Percentiles rank a stretch among this genome's conserved stretches.
Evolutionary conservation across 2,113 vertebrate genomes (phyloP).

Genomic region (Microtus montanus): DNA sequence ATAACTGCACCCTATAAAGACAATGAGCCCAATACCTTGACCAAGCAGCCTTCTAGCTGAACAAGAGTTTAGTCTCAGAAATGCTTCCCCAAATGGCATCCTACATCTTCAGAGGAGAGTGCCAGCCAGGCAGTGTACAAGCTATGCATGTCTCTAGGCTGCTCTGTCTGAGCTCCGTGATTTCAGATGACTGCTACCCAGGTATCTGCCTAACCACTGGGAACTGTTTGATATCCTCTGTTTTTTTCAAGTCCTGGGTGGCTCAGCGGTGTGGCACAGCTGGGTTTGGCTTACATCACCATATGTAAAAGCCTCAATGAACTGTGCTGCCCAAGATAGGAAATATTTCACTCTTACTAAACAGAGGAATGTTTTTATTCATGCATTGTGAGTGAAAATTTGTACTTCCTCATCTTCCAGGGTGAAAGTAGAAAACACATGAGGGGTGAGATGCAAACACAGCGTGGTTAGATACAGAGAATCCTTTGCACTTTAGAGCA

Average conservation of each 20-base stretch:
- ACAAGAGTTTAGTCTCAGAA: conserved; percentile 4
- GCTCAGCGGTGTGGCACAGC: conserved; percentile 49
- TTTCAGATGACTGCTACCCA: conserved; percentile 70
- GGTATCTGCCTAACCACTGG: conserved; percentile 46
- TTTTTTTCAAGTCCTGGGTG: conserved; percentile 54
- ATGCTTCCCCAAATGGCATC: conserved; percentile 5
- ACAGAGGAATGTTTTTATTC: conserved; percentile 53
- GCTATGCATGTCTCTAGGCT: not conserved
- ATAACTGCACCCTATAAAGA: conserved; percentile 15
- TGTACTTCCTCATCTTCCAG: conserved; percentile 22
- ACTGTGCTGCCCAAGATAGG: conserved; percentile 50
- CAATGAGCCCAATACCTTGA: conserved; percentile 59
- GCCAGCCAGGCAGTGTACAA: not conserved
- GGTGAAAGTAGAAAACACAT: conserved; percentile 36
- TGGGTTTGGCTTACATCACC: conserved; percentile 69
- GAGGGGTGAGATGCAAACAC: conserved; percentile 28
- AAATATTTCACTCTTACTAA: conserved; percentile 50
- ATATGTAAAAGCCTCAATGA: conserved; percentile 63
- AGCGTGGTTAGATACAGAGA: conserved; percentile 58
- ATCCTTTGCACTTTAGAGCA: not conserved
- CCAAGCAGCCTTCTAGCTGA: conserved; percentile 37
- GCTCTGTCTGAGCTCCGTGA: conserved; percentile 48
- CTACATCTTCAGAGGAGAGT: not conserved
- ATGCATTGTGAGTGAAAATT: conserved; percentile 59
- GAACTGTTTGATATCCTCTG: conserved; percentile 65